Evolutionary conservation across 2,113 vertebrate genomes (phyloP), one percentile per base, ranked within the genome.

Genomic region (Eulemur macaco): DNA sequence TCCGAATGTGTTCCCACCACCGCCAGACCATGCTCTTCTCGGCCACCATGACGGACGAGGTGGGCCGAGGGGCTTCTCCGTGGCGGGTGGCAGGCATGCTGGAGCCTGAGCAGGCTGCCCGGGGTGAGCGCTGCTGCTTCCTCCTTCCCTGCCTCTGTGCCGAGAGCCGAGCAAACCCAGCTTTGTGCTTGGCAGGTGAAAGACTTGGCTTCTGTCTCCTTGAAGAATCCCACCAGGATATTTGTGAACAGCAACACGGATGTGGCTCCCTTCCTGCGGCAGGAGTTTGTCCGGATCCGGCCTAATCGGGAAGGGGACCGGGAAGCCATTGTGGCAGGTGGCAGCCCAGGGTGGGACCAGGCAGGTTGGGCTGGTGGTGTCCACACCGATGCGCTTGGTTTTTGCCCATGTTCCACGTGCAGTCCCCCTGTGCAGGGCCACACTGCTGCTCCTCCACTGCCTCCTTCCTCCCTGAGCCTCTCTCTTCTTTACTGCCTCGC

Each of bases 211-310:
- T 99, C 99, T 0, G 99, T 99, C 76, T 99, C 99, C 0, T 74
- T 99, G 97, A 99, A 99, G 96, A 99, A 99, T 97, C 99, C 99
- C 0, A 92, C 99, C 88, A 98, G 99, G 82, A 99, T 99, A 98
- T 99, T 99, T 77, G 99, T 99, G 34, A 99, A 99, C 98, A 99
- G 99, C 97, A 99, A 99, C 98, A 99, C 99, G 0, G 99, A 99
- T 0, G 99, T 99, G 31, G 99, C 99, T 2, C 99, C 99, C 3
- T 99, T 99, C 98, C 99, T 99, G 89, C 98, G 99, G 12, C 99
- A 99, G 96, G 99, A 99, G 94, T 99, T 99, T 56, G 98, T 99
- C 86, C 98, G 99, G 1, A 99, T 99, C 95, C 99, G 99, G 96
- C 99, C 99, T 0, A 99, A 99, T 94, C 97, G 99, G 29, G 99